These are phyloP conservation scores for Thereva nobilitata DNA, from an alignment of 2,888 invertebrate genomes.

Conservation along the genomic window DNA sequence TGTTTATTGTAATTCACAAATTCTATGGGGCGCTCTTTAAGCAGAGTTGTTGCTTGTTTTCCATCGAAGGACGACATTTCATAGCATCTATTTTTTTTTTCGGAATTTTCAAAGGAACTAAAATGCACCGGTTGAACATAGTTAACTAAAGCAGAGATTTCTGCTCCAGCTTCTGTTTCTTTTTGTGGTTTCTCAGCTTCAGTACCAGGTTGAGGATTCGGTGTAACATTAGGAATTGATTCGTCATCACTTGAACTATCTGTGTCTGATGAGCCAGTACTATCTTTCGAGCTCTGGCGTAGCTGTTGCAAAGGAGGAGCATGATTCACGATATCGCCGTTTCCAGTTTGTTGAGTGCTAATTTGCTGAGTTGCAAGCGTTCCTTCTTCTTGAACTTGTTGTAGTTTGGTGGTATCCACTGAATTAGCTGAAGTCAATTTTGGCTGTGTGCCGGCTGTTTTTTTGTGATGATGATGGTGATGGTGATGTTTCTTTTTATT, in stretches of 20 bases:
- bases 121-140: constrained; percentile 98
- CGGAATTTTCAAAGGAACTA: constrained; percentile 92
- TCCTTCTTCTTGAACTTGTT: constrained; percentile 54
- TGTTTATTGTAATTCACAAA: constrained; percentile 98
- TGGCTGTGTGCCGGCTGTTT: constrained; percentile 55
- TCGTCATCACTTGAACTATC: constrained; percentile 77
- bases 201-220: constrained; percentile 54
- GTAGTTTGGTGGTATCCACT: constrained; percentile 54
- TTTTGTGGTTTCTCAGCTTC: constrained; percentile 68
- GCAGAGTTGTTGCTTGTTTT: constrained; percentile 89
- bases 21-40: constrained; percentile 90
- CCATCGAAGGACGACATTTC: constrained; percentile 99
- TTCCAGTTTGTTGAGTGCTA: constrained; percentile 55
- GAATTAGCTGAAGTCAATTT: constrained; percentile 55
- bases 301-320: constrained; percentile 65
- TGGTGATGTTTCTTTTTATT: constrained; percentile 94
- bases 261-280: constrained; percentile 72
- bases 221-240: constrained; percentile 55
- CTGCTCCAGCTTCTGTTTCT: constrained; percentile 94
- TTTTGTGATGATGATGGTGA: constrained; percentile 74
- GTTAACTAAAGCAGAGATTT: constrained; percentile 95
- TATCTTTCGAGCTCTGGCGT: constrained; percentile 81
- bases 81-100: constrained; percentile 90
- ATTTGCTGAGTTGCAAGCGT: background rate
- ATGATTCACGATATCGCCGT: constrained; percentile 66